Conservation (phyloP, 1,140 invertebrate species). For the Scaptodrosophila lebanonensis region DNA sequence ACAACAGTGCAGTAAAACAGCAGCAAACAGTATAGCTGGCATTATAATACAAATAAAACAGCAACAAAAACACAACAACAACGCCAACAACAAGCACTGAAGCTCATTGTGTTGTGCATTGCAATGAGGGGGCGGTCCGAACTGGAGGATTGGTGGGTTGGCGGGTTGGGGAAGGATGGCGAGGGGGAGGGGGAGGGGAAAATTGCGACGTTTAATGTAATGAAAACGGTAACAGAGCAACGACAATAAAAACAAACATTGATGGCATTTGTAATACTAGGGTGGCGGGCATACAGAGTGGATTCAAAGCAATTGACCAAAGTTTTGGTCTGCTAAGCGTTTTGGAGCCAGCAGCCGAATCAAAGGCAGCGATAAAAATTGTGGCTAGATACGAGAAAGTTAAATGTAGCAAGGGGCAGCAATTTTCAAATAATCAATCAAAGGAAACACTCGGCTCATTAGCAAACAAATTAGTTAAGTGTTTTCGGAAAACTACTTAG, state of each 20-base stretch:
- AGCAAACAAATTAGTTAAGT: too few relatives aligned
- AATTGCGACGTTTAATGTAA: conserved; percentile 63
- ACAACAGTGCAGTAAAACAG: conserved; percentile 47
- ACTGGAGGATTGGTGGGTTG: too few relatives aligned
- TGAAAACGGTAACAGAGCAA: conserved; percentile 57
- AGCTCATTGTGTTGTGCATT: conserved; percentile 32
- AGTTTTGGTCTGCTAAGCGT: too few relatives aligned
- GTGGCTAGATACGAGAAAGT: too few relatives aligned
- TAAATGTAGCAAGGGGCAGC: too few relatives aligned
- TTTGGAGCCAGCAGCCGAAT: too few relatives aligned
- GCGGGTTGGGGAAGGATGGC: neutral
- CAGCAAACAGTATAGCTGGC: conserved; percentile 44
- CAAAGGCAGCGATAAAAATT: too few relatives aligned
- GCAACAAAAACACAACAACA: conserved; percentile 9
- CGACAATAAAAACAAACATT: conserved; percentile 60
- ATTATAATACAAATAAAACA: conserved; percentile 40
- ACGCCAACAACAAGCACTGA: conserved; percentile 24
- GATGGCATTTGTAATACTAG: conserved; percentile 35
- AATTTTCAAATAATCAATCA: too few relatives aligned
- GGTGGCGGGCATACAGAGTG: too few relatives aligned
- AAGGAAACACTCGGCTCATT: too few relatives aligned
- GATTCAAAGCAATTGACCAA: too few relatives aligned
- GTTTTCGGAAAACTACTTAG: too few relatives aligned
- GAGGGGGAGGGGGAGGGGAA: conserved; percentile 4
- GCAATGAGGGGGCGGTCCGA: conserved; percentile 5